A percentile compares a stretch with the other conserved stretches of the same genome.
Evolutionary conservation across 1,140 invertebrate species (phyloP).

Genomic region (Pogonomyrmex barbatus): DNA sequence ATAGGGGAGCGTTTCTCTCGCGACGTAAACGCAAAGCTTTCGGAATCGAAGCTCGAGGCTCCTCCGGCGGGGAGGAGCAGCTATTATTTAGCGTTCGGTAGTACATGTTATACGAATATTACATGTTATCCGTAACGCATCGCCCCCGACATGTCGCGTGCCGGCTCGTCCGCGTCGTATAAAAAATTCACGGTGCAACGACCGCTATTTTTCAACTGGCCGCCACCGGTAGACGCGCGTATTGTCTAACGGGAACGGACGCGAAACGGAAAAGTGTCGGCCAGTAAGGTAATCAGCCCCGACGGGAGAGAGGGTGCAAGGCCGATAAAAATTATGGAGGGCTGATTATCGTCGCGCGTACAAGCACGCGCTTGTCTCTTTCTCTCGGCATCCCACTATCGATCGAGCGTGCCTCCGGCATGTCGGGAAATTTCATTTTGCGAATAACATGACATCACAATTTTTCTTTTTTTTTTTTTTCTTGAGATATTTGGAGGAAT

Average conservation of each 20-base stretch:
- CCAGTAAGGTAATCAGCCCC: neutral
- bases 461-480: no score
- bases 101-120: neutral
- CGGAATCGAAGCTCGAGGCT: neutral
- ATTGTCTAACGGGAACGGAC: slow-evolving; percentile 12
- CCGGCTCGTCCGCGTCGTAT: slow-evolving; percentile 32
- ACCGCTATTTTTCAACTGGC: slow-evolving; percentile 60
- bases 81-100: slow-evolving; percentile 30
- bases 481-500: neutral
- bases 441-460: no score
- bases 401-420: neutral
- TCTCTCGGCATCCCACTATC: neutral
- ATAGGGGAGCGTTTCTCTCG: slow-evolving; percentile 17
- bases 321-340: slow-evolving; percentile 9
- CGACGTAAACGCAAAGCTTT: neutral
- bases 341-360: neutral
- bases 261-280: neutral
- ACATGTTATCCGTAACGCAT: slow-evolving; percentile 54
- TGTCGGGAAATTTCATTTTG: neutral
- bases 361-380: neutral
- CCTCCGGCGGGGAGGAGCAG: neutral
- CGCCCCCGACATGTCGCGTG: slow-evolving; percentile 24
- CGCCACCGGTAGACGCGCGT: neutral
- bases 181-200: slow-evolving; percentile 69
- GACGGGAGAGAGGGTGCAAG: neutral